Evolutionary conservation across 2,888 invertebrate species (phyloP), one percentile per base, ranked within the genome.

Genomic region (Plagiodera versicolora): DNA sequence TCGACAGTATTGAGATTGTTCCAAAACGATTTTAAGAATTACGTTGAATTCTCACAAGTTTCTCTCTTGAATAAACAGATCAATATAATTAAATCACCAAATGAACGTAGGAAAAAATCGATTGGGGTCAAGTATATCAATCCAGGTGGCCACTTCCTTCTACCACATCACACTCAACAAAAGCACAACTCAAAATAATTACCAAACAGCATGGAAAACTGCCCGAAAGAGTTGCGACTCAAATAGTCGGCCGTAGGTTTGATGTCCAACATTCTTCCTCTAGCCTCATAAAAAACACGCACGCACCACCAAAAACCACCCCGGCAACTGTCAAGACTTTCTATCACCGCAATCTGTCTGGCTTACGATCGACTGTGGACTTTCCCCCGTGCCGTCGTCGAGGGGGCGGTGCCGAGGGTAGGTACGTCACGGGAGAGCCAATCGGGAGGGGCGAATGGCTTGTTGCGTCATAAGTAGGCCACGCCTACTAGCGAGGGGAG

Each of bases 151-250:
- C 45, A 45, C 16, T 14, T 14, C 39, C 39, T 10, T 4, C 10
- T 8, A 14, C 2, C 39, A 14, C 3, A 39, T 10, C 2, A 14
- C 39, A 2, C 16, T 9, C 4, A 16, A 45, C 16, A 14, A 52
- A 28, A 10, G 30, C 14, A 30, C 19, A 16, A 51, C 56, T 52
- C 20, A 24, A 51, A 47, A 69, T 66, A 69, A 58, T 84, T 89
- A 93, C 93, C 93, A 84, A 94, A 94, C 78, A 95, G 87, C 94
- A 95, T 94, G 82, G 94, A 94, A 86, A 95, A 92, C 84, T 94
- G 94, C 82, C 94, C 91, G 82, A 95, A 94, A 67, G 93, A 93
- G 80, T 92, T 91, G 80, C 93, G 90, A 83, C 93, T 89, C 79
- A 94, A 86, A 84, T 94, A 94, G 86, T 94, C 93, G 82, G 93